Evolutionary conservation across 2,113 vertebrate genomes (phyloP), one percentile per base, ranked within the genome.

Genomic region (Passer domesticus): DNA sequence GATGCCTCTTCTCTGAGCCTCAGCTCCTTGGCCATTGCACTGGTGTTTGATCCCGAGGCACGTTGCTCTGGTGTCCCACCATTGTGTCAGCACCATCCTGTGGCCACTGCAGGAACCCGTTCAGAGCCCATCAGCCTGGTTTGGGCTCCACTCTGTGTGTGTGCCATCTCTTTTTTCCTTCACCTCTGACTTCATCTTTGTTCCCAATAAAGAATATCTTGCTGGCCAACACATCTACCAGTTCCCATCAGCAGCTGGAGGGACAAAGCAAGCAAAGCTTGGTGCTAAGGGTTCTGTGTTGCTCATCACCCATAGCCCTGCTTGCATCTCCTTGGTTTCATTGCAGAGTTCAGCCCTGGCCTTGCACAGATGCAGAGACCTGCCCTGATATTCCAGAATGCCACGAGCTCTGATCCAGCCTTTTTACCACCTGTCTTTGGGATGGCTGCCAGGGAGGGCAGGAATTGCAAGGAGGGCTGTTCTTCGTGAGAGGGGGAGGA

Each of bases 61-160:
- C 0, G 0, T 3, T 39, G 33, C 67, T 85, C 47, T 6, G 4
- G 19, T 2, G 0, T 44, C 49, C 55, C 20, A 13, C 24, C 23
- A 25, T 7, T 23, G 27, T 69, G 60, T 11, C 81, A 74, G 68
- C 28, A 10, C 33, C 17, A 7, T 74, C 50, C 63, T 83, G 31
- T 17, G 22, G 30, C 47, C 58, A 8, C 28, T 7, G 59, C 55
- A 80, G 62, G 41, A 5, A 5, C 58, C 25, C 19, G 7, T 67
- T 91, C 1, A 4, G 33, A 91, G 31, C 64, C 53, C 46, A 55
- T 31, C 68, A 58, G 37, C 59, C 46, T 62, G 63, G 23, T 41
- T 73, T 68, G 43, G 39, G 43, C 16, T 81, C 44, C 39, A 59
- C 43, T 49, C 35, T 62, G 23, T 5, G 2, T 5, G 10, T 8